Conservation (phyloP, 2,888 invertebrate species). For the Pseudococcus longispinus region DNA sequence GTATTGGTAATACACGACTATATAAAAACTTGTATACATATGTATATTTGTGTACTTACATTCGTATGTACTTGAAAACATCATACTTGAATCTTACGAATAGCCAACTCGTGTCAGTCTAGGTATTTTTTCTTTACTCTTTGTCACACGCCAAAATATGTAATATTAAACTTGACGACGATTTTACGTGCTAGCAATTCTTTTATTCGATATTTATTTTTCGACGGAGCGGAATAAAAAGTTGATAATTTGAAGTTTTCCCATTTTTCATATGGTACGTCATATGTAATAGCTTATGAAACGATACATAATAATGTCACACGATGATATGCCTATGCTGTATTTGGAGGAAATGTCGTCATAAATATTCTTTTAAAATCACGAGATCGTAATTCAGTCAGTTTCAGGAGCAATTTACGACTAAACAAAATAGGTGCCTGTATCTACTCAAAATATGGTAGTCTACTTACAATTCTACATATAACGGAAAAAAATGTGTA, state of each 20-base stretch:
- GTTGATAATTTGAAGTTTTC: background rate
- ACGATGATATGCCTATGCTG: background rate
- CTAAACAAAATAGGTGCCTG: background rate
- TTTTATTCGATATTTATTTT: constrained; percentile 1
- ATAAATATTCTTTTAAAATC: background rate
- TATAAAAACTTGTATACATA: background rate
- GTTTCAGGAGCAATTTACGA: background rate
- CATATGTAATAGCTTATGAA: background rate
- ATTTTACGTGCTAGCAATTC: background rate
- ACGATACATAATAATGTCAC: background rate
- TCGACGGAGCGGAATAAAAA: background rate
- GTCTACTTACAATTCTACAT: no score
- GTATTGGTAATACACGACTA: background rate
- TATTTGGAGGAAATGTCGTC: background rate
- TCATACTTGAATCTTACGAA: background rate
- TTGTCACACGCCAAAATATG: background rate
- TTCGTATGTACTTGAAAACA: background rate
- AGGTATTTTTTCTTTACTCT: background rate
- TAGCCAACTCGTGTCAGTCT: background rate
- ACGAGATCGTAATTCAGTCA: background rate
- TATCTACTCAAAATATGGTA: no score
- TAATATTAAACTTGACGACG: background rate
- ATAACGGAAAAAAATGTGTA: no score
- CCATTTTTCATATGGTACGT: background rate
- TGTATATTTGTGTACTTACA: no score